Evolutionary conservation across 2,113 vertebrate species (phyloP).

Genomic region (Hyaena hyaena): DNA sequence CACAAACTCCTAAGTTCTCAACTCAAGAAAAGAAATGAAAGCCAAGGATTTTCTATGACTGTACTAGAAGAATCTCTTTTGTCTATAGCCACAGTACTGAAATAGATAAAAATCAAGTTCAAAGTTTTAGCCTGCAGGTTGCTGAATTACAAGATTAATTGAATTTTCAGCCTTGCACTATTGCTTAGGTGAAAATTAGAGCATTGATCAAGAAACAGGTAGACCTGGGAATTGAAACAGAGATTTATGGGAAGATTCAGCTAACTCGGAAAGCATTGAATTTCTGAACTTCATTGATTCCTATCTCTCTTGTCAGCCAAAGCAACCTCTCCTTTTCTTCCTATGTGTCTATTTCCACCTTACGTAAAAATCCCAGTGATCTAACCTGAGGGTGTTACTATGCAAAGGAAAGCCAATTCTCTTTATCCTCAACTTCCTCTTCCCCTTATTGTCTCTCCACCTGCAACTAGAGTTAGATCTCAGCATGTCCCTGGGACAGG

Average conservation of each 20-base stretch:
- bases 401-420: slow-evolving; percentile 8
- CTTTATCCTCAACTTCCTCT: background rate
- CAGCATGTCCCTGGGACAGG: background rate
- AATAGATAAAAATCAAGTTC: slow-evolving; percentile 54
- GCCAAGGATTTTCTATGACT: slow-evolving; percentile 18
- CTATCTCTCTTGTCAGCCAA: background rate
- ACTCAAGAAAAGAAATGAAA: slow-evolving; percentile 54
- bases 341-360: background rate
- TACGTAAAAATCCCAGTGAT: background rate
- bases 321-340: background rate
- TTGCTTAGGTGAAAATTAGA: slow-evolving; percentile 64
- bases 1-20: slow-evolving; percentile 7
- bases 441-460: background rate
- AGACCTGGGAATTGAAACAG: slow-evolving; percentile 42
- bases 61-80: background rate
- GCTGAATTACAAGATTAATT: slow-evolving; percentile 49
- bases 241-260: slow-evolving; percentile 42
- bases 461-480: background rate
- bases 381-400: background rate
- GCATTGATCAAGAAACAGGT: slow-evolving; percentile 57
- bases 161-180: background rate
- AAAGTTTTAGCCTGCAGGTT: slow-evolving; percentile 17
- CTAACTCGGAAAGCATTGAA: slow-evolving; percentile 43
- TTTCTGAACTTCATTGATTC: slow-evolving; percentile 61
- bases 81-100: background rate